Evolutionary conservation across 2,113 vertebrate species (phyloP).

Genomic region (Hemiprocne comata): DNA sequence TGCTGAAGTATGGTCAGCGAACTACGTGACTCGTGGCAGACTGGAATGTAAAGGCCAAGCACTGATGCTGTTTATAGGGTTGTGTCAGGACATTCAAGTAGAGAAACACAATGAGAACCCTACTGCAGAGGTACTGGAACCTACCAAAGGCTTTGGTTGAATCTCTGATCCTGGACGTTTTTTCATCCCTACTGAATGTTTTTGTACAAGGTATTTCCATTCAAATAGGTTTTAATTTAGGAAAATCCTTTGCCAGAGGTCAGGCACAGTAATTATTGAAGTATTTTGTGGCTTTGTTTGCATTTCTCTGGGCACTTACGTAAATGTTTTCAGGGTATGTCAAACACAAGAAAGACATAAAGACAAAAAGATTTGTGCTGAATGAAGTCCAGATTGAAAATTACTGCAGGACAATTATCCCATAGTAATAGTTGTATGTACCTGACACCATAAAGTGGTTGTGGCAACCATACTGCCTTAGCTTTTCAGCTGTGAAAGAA

Average conservation of each 20-base stretch:
- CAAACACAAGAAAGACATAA: not conserved
- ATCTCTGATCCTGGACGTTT: not conserved
- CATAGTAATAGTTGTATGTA: conserved; percentile 1
- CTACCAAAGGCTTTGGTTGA: not conserved
- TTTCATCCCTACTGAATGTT: not conserved
- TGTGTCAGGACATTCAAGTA: not conserved
- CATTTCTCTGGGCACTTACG: not conserved
- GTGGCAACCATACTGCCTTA: conserved; percentile 30
- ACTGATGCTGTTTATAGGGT: not conserved
- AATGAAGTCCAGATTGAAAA: conserved; percentile 14
- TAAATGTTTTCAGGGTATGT: not conserved
- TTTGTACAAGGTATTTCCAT: not conserved
- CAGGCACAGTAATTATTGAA: not conserved
- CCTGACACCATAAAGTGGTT: conserved; percentile 41
- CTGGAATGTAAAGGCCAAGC: not conserved
- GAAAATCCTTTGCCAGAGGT: not conserved
- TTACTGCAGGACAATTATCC: conserved; percentile 20
- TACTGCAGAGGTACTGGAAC: not conserved
- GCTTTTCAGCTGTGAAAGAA: conserved; percentile 38
- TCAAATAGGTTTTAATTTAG: not conserved
- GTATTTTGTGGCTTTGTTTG: not conserved
- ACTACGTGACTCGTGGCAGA: not conserved
- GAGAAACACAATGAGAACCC: not conserved
- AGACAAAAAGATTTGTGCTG: not conserved
- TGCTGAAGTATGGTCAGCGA: not conserved